A percentile compares a stretch with the other conserved stretches of the same genome.
Evolutionary conservation across 2,888 invertebrate species (phyloP).

Genomic region (Diabrotica balteata): DNA sequence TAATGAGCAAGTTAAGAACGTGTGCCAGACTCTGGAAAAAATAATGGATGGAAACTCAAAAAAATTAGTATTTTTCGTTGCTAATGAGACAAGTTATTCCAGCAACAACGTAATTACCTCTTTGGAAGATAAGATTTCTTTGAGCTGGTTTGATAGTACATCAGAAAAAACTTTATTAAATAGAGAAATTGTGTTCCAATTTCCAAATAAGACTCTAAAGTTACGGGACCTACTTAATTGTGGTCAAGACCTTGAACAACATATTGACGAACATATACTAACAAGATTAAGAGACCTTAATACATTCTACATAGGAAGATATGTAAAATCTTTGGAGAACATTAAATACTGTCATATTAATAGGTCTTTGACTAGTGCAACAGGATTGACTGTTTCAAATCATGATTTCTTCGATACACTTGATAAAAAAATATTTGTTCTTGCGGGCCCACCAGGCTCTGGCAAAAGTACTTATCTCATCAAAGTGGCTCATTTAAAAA

Average conservation of each 20-base stretch:
- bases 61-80: not conserved
- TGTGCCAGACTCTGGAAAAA: not conserved
- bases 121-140: not conserved
- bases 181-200: constrained; percentile 1
- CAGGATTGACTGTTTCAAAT: not conserved
- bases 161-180: not conserved
- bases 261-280: too few species aligned
- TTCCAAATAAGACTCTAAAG: not conserved
- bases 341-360: not conserved
- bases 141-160: not conserved
- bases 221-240: not conserved
- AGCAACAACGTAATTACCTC: not conserved
- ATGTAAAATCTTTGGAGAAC: not conserved
- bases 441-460: not conserved
- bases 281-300: too few species aligned
- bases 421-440: not conserved
- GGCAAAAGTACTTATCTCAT: not conserved
- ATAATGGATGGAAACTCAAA: not conserved
- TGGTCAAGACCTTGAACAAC: too few species aligned
- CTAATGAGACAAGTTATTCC: not conserved
- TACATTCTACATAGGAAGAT: not conserved
- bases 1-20: not conserved
- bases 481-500: not conserved
- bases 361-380: not conserved
- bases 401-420: not conserved